phyloP scores from a whole-genome alignment of 2,797 vertebrate species.

The Pygocentrus nattereri region DNA sequence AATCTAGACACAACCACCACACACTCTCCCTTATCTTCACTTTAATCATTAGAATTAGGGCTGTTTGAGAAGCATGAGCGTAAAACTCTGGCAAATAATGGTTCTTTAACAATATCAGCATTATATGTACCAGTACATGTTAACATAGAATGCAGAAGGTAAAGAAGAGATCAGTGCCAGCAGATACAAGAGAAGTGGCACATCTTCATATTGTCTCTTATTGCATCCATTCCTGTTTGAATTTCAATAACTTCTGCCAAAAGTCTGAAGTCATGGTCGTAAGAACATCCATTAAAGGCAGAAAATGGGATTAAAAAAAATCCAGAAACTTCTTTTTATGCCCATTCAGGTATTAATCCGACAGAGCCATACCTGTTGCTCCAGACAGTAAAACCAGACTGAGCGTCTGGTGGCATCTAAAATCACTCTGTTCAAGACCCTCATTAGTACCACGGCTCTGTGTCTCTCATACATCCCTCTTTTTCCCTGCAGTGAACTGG shows the following conservation, averaged over 20 bases:
- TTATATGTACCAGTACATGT: conserved; percentile 46
- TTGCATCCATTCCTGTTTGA: conserved; percentile 52
- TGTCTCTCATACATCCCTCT: conserved; percentile 16
- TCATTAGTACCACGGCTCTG: conserved; percentile 48
- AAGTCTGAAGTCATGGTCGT: conserved; percentile 31
- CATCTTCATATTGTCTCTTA: conserved; percentile 52
- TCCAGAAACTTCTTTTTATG: conserved; percentile 27
- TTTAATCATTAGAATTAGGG: conserved; percentile 31
- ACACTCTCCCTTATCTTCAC: conserved; percentile 25
- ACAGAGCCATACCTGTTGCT: conserved; percentile 28
- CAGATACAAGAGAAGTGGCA: conserved; percentile 46
- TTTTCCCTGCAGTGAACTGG: background rate
- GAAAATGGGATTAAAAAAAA: conserved; percentile 17
- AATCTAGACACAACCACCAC: conserved; percentile 28
- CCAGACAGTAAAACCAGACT: conserved; percentile 35
- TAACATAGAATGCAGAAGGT: conserved; percentile 44
- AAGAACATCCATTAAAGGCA: conserved; percentile 46
- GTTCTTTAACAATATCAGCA: conserved; percentile 46
- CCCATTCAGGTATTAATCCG: conserved; percentile 43
- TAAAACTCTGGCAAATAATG: conserved; percentile 45
- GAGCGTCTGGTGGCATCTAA: conserved; percentile 6
- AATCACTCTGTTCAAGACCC: conserved; percentile 50
- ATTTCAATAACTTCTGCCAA: conserved; percentile 44
- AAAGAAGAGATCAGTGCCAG: background rate
- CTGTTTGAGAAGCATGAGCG: conserved; percentile 39